A percentile compares a stretch with the other conserved stretches of the same genome.
Evolutionary conservation across 2,113 vertebrate genomes (phyloP).

Genomic region (Alouatta palliata): DNA sequence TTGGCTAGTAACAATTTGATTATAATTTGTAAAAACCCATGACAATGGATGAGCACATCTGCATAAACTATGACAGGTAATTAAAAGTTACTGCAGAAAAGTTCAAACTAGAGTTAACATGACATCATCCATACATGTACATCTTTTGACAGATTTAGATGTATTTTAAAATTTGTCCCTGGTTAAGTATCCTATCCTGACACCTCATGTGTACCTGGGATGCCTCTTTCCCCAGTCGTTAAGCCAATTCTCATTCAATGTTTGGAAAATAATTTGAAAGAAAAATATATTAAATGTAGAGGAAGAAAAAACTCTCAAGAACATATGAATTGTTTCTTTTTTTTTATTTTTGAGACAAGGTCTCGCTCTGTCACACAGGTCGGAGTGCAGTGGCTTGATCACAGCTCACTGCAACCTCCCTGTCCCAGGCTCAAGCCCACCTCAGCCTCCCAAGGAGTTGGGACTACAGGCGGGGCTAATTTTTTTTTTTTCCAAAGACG

Average conservation of each 20-base stretch:
- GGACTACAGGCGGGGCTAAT: too few species aligned
- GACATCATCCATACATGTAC: not conserved
- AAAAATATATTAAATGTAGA: slow-evolving; percentile 35
- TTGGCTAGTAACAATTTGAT: slow-evolving; percentile 26
- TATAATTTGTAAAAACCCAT: slow-evolving; percentile 45
- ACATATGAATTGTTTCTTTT: slow-evolving; percentile 29
- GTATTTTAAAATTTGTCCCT: slow-evolving; percentile 36
- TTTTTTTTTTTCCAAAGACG: too few species aligned
- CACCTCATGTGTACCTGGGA: not conserved
- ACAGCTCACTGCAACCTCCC: too few species aligned
- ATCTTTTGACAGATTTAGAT: not conserved
- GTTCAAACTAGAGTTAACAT: slow-evolving; percentile 33
- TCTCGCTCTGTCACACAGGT: too few species aligned
- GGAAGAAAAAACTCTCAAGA: slow-evolving; percentile 1
- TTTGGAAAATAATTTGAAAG: slow-evolving; percentile 35
- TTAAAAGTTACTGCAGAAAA: not conserved
- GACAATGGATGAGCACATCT: not conserved
- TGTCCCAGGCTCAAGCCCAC: too few species aligned
- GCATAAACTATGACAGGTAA: not conserved
- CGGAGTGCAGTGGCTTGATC: too few species aligned
- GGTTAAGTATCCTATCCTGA: not conserved
- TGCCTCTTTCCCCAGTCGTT: not conserved
- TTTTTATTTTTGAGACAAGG: not conserved
- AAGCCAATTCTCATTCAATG: not conserved
- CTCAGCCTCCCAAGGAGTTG: too few species aligned